Evolutionary conservation across 2,797 vertebrate genomes (phyloP).

Genomic region (Margarornis squamiger): DNA sequence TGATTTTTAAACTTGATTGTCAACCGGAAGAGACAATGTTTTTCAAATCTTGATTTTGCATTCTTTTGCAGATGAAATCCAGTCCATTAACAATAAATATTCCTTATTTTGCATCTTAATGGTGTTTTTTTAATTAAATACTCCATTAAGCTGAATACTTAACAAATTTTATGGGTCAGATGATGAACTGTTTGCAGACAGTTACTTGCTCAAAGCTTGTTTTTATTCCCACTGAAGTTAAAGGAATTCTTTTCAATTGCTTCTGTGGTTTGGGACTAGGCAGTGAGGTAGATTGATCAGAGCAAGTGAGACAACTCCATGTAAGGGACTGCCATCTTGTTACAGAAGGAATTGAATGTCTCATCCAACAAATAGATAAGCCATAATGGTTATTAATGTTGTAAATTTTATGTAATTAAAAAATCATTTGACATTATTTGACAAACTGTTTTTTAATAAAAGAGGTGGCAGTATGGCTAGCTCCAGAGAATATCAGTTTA

Average conservation of each 20-base stretch:
- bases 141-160: neutral
- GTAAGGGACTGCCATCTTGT: neutral
- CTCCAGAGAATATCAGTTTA: neutral
- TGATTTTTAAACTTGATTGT: neutral
- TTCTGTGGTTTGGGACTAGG: neutral
- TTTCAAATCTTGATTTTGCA: neutral
- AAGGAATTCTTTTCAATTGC: neutral
- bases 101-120: neutral
- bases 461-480: neutral
- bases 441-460: neutral
- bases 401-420: neutral
- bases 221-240: neutral
- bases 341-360: neutral
- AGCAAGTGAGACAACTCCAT: neutral
- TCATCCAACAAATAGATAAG: neutral
- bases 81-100: neutral
- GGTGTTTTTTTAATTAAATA: neutral
- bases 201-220: neutral
- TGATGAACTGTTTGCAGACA: neutral
- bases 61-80: neutral
- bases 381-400: neutral
- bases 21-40: neutral
- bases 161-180: neutral
- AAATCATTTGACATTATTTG: neutral
- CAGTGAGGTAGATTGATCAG: neutral